These are phyloP conservation scores for Lasiurus cinereus DNA, from an alignment of 2,113 vertebrate species.

Conservation along the genomic window DNA sequence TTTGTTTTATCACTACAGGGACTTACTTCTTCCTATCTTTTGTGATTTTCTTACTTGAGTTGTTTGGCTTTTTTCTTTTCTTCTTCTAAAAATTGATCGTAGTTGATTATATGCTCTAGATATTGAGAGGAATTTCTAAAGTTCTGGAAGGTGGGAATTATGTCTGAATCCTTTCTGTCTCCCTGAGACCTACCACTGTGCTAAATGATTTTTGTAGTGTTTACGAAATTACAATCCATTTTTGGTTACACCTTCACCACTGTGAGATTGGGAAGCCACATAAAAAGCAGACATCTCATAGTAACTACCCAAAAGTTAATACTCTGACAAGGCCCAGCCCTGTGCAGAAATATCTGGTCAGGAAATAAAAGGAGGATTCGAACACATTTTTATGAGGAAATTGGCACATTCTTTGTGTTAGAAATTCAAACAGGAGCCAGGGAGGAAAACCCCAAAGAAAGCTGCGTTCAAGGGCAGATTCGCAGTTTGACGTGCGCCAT, in stretches of 20 bases:
- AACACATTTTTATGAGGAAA: not conserved
- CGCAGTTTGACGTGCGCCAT: not conserved
- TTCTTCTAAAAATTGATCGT: conserved; percentile 32
- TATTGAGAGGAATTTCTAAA: conserved; percentile 43
- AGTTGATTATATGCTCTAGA: not conserved
- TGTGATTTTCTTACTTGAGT: conserved; percentile 20
- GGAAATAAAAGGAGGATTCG: not conserved
- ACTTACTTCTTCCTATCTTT: conserved; percentile 11
- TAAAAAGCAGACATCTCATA: not conserved
- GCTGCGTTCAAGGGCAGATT: not conserved
- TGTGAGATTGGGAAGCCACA: not conserved
- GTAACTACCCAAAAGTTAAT: not conserved
- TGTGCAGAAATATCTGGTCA: not conserved
- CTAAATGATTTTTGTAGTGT: conserved; percentile 1
- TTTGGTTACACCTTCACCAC: not conserved
- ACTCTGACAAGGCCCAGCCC: not conserved
- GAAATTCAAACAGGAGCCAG: conserved; percentile 10
- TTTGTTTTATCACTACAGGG: conserved; percentile 56
- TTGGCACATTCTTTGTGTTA: not conserved
- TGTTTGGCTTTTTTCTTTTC: not conserved
- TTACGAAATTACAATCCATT: conserved; percentile 42
- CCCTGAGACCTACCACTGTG: not conserved
- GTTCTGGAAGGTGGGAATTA: conserved; percentile 1
- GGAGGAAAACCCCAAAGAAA: not conserved
- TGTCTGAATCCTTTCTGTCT: conserved; percentile 18